Conservation (phyloP, 2,113 vertebrate species). For the Balaenoptera acutorostrata region DNA sequence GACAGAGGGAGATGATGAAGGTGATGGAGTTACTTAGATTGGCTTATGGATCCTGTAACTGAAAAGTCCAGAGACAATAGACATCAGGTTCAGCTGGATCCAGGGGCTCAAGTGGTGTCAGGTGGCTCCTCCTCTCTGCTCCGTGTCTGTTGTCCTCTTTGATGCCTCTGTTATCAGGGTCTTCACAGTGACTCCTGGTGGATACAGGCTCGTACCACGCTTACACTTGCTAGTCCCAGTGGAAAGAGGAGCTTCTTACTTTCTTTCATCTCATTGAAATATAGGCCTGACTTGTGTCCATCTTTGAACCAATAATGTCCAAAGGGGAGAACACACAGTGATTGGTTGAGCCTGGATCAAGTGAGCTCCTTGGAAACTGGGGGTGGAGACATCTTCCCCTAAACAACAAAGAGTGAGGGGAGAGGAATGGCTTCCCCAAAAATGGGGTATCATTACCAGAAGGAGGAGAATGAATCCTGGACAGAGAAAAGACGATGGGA, state of each 20-base stretch:
- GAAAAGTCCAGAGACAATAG: neutral
- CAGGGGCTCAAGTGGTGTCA: neutral
- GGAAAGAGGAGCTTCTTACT: neutral
- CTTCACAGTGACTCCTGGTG: neutral
- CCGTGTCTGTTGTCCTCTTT: neutral
- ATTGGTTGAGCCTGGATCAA: neutral
- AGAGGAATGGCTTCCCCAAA: neutral
- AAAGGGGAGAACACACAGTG: neutral
- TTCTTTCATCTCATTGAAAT: neutral
- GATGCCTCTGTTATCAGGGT: neutral
- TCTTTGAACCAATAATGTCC: neutral
- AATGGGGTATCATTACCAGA: neutral
- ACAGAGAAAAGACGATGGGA: neutral
- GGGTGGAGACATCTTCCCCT: neutral
- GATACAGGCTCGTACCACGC: neutral
- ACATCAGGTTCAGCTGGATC: neutral
- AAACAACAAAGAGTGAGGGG: neutral
- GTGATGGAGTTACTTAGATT: neutral
- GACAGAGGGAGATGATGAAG: neutral
- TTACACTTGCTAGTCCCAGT: too few species aligned
- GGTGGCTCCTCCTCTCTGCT: neutral
- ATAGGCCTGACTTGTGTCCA: neutral
- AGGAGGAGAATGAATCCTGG: neutral
- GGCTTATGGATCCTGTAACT: neutral
- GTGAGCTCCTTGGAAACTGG: neutral